Evolutionary conservation across 2,113 vertebrate species (phyloP).

Genomic region (Diadophis punctatus): DNA sequence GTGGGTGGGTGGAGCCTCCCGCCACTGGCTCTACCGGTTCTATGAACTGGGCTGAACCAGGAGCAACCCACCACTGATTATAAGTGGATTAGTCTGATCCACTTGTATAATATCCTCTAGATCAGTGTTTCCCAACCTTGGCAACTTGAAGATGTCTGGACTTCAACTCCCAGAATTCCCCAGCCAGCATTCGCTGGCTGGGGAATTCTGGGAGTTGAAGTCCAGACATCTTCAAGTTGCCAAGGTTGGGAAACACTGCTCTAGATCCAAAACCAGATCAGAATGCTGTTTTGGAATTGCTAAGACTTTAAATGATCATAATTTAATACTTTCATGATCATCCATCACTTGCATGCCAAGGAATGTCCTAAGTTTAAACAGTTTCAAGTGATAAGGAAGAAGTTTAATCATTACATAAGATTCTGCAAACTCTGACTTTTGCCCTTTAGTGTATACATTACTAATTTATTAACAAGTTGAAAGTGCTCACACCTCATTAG

Average conservation of each 20-base stretch:
- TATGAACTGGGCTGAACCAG: too few relatives aligned
- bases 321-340: neutral
- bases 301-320: neutral
- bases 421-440: neutral
- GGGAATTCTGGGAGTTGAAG: too few relatives aligned
- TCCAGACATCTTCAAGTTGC: too few relatives aligned
- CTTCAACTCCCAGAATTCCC: too few relatives aligned
- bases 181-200: too few relatives aligned
- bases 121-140: too few relatives aligned
- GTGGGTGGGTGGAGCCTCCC: too few relatives aligned
- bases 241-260: too few relatives aligned
- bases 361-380: neutral
- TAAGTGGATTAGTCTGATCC: neutral
- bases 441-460: neutral
- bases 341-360: neutral
- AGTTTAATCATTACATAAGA: neutral
- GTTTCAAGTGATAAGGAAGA: neutral
- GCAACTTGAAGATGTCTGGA: too few relatives aligned
- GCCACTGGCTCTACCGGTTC: too few relatives aligned
- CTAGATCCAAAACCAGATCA: too few relatives aligned
- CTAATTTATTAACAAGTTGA: neutral
- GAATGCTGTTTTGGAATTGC: neutral
- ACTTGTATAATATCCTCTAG: neutral
- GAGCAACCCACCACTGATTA: too few relatives aligned
- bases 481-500: neutral